phyloP scores from a whole-genome alignment of 1,140 invertebrate genomes.

The Lordiphosa stackelbergi region DNA sequence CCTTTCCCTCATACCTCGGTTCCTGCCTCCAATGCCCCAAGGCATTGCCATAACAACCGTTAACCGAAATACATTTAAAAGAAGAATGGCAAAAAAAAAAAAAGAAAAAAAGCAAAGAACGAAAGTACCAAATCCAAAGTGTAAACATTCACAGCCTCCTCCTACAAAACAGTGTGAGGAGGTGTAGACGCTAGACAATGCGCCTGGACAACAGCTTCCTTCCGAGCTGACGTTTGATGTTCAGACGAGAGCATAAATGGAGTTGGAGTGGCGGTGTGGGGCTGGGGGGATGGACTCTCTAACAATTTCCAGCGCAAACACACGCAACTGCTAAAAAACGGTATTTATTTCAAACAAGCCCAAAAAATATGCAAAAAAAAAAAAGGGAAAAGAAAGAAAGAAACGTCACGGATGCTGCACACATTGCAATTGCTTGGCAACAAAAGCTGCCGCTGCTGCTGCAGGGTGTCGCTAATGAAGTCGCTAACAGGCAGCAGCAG shows the following conservation, averaged over 20 bases:
- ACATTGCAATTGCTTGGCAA: constrained; percentile 63
- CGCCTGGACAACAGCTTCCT: constrained; percentile 60
- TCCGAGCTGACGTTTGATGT: constrained; percentile 72
- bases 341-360: constrained; percentile 71
- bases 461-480: constrained; percentile 68
- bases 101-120: constrained; percentile 17
- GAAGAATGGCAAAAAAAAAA: constrained; percentile 33
- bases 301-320: constrained; percentile 20
- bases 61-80: constrained; percentile 66
- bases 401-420: constrained; percentile 12
- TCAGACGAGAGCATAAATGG: constrained; percentile 25
- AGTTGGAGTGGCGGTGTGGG: neutral
- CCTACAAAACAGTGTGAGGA: constrained; percentile 19
- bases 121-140: constrained; percentile 68
- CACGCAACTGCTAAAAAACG: constrained; percentile 35
- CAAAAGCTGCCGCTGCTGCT: constrained; percentile 13
- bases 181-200: constrained; percentile 28
- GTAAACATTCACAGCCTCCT: constrained; percentile 72
- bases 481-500: constrained; percentile 58
- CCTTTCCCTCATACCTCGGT: constrained; percentile 1
- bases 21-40: neutral
- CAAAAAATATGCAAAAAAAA: constrained; percentile 19
- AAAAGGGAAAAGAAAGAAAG: constrained; percentile 8
- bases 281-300: constrained; percentile 7
- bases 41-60: constrained; percentile 68